phyloP scores from a whole-genome alignment of 2,797 vertebrate species.

The Acanthurus tractus region DNA sequence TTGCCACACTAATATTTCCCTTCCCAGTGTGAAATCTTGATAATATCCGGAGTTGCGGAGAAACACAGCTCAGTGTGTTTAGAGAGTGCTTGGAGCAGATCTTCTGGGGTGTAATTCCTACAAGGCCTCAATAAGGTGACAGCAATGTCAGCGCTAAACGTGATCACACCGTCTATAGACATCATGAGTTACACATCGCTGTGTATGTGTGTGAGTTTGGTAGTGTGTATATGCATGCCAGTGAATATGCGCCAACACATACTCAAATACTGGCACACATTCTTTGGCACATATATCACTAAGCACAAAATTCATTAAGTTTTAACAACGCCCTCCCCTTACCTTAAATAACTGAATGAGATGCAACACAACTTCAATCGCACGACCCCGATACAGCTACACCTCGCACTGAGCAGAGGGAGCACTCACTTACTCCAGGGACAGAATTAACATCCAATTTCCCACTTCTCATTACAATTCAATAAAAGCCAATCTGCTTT shows the following conservation, averaged over 20 bases:
- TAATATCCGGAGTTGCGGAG: constrained; percentile 80
- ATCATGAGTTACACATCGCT: constrained; percentile 47
- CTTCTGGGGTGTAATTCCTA: constrained; percentile 79
- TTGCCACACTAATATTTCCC: constrained; percentile 87
- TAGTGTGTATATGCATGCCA: constrained; percentile 23
- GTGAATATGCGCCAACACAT: constrained; percentile 35
- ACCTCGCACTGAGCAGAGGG: constrained; percentile 66
- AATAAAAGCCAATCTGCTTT: constrained; percentile 85
- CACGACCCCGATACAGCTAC: constrained; percentile 72
- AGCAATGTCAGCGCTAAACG: constrained; percentile 71
- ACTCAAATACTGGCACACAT: constrained; percentile 57
- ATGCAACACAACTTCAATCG: constrained; percentile 66
- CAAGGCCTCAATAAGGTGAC: constrained; percentile 81
- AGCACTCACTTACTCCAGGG: constrained; percentile 74
- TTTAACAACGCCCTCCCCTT: constrained; percentile 56
- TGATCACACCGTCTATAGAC: constrained; percentile 71
- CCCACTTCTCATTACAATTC: constrained; percentile 85
- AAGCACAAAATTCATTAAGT: constrained; percentile 62
- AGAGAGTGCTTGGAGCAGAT: constrained; percentile 72
- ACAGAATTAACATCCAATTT: constrained; percentile 83
- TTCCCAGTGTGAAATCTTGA: constrained; percentile 85
- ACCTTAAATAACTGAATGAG: constrained; percentile 73
- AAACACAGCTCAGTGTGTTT: constrained; percentile 78
- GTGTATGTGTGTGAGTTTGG: constrained; percentile 7
- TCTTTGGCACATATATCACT: constrained; percentile 55